Percentiles rank a stretch among this genome's conserved stretches.
These are phyloP conservation scores for Pseudomyrmex concolor DNA, from an alignment of 1,140 invertebrate genomes.

Conservation along the genomic window DNA sequence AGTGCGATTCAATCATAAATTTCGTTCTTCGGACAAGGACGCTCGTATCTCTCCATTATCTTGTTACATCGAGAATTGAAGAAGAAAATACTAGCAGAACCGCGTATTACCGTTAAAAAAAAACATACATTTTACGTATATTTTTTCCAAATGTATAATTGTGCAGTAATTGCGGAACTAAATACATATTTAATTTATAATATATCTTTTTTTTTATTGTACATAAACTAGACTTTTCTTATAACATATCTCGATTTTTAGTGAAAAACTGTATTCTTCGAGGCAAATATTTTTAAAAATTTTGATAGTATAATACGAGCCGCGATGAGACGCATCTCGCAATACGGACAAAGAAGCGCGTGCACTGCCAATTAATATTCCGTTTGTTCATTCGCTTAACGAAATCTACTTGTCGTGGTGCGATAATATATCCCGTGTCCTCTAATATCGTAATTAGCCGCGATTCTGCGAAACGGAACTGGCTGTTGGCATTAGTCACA, in stretches of 20 bases:
- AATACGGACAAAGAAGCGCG: background rate
- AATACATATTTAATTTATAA: conserved; percentile 1
- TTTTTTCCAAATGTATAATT: background rate
- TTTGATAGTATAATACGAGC: background rate
- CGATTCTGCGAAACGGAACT: conserved; percentile 46
- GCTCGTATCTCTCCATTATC: conserved; percentile 27
- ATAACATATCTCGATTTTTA: background rate
- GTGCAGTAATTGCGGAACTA: background rate
- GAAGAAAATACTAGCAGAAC: conserved; percentile 11
- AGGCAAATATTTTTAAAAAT: background rate
- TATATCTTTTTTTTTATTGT: background rate
- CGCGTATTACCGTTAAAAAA: conserved; percentile 22
- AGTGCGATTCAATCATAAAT: conserved; percentile 59
- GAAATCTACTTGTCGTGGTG: conserved; percentile 15
- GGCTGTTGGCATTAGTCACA: conserved; percentile 45
- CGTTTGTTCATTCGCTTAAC: conserved; percentile 40
- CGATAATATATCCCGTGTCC: conserved; percentile 34
- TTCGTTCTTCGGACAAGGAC: conserved; percentile 33
- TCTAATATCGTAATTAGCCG: conserved; percentile 55
- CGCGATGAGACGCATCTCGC: conserved; percentile 13
- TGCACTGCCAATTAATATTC: conserved; percentile 56
- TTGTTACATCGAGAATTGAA: conserved; percentile 33
- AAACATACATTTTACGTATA: background rate
- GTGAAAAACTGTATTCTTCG: background rate
- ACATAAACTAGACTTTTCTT: background rate